Evolutionary conservation across 35 echinoderm and acorn worm genomes (phyloP).

Genomic region (Apostichopus parvimensis): DNA sequence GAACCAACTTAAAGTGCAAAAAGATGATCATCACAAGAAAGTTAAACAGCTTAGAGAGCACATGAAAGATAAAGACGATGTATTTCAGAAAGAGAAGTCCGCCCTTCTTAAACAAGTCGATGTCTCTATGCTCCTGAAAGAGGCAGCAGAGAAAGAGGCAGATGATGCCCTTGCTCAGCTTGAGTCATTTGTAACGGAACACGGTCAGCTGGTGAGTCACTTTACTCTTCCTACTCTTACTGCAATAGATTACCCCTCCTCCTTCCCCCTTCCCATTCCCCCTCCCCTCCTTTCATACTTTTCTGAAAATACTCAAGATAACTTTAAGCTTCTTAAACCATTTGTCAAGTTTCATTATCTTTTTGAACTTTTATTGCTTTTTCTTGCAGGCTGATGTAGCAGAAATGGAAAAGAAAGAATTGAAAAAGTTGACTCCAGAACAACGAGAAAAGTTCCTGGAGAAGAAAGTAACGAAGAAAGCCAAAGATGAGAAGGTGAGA

Average conservation of each 20-base stretch:
- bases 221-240: not conserved
- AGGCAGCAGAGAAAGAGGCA: constrained; percentile 92
- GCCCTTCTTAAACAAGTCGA: constrained; percentile 75
- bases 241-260: no score
- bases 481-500: constrained; percentile 31
- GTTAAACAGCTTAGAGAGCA: constrained; percentile 71
- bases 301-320: no score
- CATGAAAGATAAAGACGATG: constrained; percentile 79
- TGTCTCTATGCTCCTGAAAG: constrained; percentile 55
- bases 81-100: constrained; percentile 63
- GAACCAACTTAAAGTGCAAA: constrained; percentile 70
- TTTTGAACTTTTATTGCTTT: not conserved
- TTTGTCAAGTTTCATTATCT: no score
- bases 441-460: constrained; percentile 78
- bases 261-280: no score
- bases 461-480: constrained; percentile 35
- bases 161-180: constrained; percentile 87
- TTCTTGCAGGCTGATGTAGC: constrained; percentile 54
- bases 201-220: constrained; percentile 77
- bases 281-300: no score
- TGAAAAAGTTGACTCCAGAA: constrained; percentile 87
- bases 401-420: constrained; percentile 70
- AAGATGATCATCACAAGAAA: constrained; percentile 85
- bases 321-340: no score
- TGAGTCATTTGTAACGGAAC: constrained; percentile 86